Base-by-base conservation (phyloP, 2,797 vertebrate genomes). In the Chiroxiphia lanceolata region DNA sequence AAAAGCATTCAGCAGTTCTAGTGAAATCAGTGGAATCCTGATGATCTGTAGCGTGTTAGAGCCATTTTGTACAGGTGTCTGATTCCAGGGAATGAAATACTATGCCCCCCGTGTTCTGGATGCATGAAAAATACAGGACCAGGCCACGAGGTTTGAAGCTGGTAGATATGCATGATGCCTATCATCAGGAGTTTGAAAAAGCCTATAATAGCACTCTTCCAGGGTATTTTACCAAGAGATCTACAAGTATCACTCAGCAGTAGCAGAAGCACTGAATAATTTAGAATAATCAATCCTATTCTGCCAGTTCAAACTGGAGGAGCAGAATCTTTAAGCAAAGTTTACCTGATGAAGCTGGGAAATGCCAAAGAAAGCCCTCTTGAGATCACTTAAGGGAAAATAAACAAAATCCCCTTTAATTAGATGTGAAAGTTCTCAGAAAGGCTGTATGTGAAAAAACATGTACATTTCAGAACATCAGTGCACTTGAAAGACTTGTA, bases 291-390 rank as follows among this genome's bases (percentile, higher is more conserved):
- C 75, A 77, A 61, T 56, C 23, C 42, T 13, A 4, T 48, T 56
- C 26, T 76, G 60, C 44, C 64, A 77, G 48, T 89, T 80, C 14
- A 3, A 94, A 77, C 23, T 53, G 22, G 9, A 86, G 54, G 23
- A 76, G 8, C n/a, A 68, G n/a, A 92, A 89, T 74, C 92, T 94
- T 92, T 95, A 83, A 77, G 34, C 42, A 93, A 89, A 95, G 74
- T 83, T 91, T 93, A 77, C 42, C 26, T 87, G 75, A 45, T 29
- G 67, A 17, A 60, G 26, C 7, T 77, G 45, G 42, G 36, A 84
- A 89, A 80, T 92, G 36, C 53, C 56, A 92, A 92, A 77, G 48
- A 85, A 91, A 90, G 25, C 21, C 59, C 56, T 47, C 38, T 20
- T 83, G 81, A 85, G 71, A 89, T 5, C 3, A 4, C 14, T 85